These are phyloP conservation scores for Sisyra terminalis DNA, from an alignment of 2,888 invertebrate genomes.

Conservation along the genomic window DNA sequence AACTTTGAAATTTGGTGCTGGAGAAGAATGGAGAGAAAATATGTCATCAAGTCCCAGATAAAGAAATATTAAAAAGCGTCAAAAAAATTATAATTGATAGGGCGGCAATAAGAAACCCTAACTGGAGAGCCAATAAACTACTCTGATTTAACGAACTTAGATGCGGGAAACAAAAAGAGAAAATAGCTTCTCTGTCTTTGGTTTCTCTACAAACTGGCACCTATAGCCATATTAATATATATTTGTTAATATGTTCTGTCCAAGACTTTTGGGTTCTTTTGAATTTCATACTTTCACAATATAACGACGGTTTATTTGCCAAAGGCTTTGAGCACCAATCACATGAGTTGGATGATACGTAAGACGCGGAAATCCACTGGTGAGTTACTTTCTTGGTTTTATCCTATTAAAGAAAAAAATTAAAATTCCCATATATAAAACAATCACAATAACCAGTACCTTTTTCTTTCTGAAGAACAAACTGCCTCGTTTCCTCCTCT, in stretches of 20 bases:
- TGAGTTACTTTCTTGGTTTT: constrained; percentile 59
- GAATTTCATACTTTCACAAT: constrained; percentile 59
- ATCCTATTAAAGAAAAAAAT: constrained; percentile 32
- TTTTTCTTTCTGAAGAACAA: constrained; percentile 86
- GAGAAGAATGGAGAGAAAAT: no score
- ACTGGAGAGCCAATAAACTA: constrained; percentile 6
- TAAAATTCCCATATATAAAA: constrained; percentile 5
- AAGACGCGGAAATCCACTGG: constrained; percentile 55
- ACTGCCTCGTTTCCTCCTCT: constrained; percentile 74
- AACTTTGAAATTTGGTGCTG: no score
- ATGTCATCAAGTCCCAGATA: no score
- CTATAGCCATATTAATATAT: no score
- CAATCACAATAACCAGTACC: constrained; percentile 27
- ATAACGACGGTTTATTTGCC: constrained; percentile 65
- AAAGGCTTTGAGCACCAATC: constrained; percentile 66
- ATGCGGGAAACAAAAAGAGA: no score
- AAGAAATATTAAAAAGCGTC: no score
- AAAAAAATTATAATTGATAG: no score
- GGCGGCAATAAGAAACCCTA: no score
- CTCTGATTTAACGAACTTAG: no score
- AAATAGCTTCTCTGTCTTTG: no score
- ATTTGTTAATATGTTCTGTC: constrained; percentile 3
- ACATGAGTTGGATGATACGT: constrained; percentile 46
- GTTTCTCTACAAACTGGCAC: no score
- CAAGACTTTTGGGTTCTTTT: constrained; percentile 3